Base-by-base conservation (phyloP, 2,888 invertebrate genomes). In the Conops quadrifasciatus region DNA sequence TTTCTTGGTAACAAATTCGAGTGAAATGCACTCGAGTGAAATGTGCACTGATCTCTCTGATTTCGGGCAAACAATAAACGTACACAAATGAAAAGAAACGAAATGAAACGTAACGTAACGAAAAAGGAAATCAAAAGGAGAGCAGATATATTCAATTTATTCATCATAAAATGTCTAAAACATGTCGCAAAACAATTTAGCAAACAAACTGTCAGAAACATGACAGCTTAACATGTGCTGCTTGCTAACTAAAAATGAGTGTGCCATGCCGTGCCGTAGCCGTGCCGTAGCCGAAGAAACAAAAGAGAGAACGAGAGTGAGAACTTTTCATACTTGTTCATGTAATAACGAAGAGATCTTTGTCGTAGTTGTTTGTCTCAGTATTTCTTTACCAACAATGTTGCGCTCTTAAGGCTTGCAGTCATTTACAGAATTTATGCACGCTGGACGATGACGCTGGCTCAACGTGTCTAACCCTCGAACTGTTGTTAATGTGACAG, bases 121-220 rank as follows among this genome's bases (percentile, higher is more conserved):
- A 56, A 77, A 15, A 59, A 28, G 30, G 56, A 60, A 51, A 59
- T 47, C 59, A 59, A 62, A 49, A 51, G 51, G 19, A 47, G 43
- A 51, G 36, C 74, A 75, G 9, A 36, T 7, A 73, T 76, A 71
- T 67, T 74, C 71, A 68, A 74, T 74, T 74, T 73, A 73, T 72
- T 74, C 76, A 78, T 74, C 77, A 76, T 76, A 78, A 78, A 77
- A 77, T 79, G 80, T 81, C 80, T 79, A 77, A 80, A 80, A 77
- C 82, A 81, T 81, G 79, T 81, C 78, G 77, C 78, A 80, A 79
- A 77, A 81, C 79, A 81, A 81, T 81, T 81, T 81, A 81, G 81
- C 82, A 82, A 80, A 80, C 80, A 81, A 82, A 81, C 80, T 81
- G 81, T 81, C 81, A 80, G 79, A 82, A 81, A 81, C 81, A 81